Conservation (phyloP, 2,113 vertebrate species). For the Delphinapterus leucas region DNA sequence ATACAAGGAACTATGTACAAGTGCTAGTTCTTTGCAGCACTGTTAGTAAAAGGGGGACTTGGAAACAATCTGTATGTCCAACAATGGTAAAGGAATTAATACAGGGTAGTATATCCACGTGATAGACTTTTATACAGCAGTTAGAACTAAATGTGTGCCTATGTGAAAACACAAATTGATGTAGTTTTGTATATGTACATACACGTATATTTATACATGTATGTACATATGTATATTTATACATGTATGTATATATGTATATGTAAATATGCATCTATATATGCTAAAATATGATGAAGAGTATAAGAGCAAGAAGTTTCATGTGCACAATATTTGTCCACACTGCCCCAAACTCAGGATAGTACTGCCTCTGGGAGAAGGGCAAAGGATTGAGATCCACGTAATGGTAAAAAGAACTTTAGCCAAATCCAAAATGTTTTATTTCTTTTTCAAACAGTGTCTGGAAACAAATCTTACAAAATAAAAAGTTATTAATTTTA, state of each 20-base stretch:
- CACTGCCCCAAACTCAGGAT: not conserved
- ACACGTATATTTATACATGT: not conserved
- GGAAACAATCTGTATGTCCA: not conserved
- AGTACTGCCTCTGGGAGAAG: not conserved
- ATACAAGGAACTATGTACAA: not conserved
- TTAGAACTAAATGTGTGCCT: not conserved
- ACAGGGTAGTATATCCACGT: not conserved
- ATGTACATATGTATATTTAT: not conserved
- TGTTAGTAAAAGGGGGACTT: not conserved
- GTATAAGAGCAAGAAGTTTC: not conserved
- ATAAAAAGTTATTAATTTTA: not conserved
- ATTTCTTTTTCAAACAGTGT: not conserved
- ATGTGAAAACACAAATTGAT: not conserved
- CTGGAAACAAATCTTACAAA: constrained; percentile 25
- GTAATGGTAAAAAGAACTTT: not conserved
- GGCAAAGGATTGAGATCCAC: not conserved
- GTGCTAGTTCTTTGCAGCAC: not conserved
- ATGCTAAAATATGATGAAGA: not conserved
- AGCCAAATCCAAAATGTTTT: not conserved
- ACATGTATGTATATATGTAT: not conserved
- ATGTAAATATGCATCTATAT: not conserved
- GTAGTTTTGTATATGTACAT: not conserved
- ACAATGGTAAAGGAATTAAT: not conserved
- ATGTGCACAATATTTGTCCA: not conserved
- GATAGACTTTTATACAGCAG: not conserved